These are phyloP conservation scores for Acrocephalus scirpaceus DNA, from an alignment of 2,797 vertebrate species.

Conservation along the genomic window DNA sequence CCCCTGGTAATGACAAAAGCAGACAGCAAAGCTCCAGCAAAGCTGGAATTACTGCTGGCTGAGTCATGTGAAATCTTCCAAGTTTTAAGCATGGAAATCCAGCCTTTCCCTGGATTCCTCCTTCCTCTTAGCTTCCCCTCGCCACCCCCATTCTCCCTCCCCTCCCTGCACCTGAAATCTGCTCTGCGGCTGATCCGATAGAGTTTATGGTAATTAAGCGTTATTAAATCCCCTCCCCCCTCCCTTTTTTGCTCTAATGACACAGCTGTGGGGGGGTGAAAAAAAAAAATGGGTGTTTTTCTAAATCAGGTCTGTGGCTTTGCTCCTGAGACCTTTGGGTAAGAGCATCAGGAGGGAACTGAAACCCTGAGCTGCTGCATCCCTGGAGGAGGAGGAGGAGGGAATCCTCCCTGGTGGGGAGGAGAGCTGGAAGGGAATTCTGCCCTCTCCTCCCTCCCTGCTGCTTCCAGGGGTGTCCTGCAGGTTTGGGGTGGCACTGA, in stretches of 20 bases:
- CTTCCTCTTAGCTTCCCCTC: slow-evolving; percentile 10
- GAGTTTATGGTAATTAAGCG: slow-evolving; percentile 60
- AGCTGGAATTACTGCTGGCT: slow-evolving; percentile 74
- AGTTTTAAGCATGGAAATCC: slow-evolving; percentile 63
- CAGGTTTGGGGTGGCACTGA: not conserved
- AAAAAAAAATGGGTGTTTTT: not conserved
- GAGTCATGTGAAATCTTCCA: slow-evolving; percentile 69
- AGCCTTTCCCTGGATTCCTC: slow-evolving; percentile 73
- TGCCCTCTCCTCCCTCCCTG: not conserved
- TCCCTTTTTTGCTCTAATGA: not conserved
- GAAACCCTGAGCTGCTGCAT: not conserved
- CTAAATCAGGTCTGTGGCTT: not conserved
- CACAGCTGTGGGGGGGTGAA: not conserved
- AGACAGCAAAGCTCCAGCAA: slow-evolving; percentile 75
- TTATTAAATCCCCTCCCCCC: slow-evolving; percentile 21
- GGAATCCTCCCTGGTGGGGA: not conserved
- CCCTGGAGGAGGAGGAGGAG: not conserved
- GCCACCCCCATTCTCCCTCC: slow-evolving; percentile 58
- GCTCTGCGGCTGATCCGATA: slow-evolving; percentile 60
- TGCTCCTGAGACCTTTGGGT: slow-evolving; percentile 11
- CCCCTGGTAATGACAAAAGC: slow-evolving; percentile 81
- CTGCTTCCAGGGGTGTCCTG: not conserved
- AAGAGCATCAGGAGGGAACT: not conserved
- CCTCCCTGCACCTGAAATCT: slow-evolving; percentile 63
- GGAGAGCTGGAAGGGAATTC: not conserved